Evolutionary conservation across 2,888 invertebrate species (phyloP).

Genomic region (Caprella mutica): DNA sequence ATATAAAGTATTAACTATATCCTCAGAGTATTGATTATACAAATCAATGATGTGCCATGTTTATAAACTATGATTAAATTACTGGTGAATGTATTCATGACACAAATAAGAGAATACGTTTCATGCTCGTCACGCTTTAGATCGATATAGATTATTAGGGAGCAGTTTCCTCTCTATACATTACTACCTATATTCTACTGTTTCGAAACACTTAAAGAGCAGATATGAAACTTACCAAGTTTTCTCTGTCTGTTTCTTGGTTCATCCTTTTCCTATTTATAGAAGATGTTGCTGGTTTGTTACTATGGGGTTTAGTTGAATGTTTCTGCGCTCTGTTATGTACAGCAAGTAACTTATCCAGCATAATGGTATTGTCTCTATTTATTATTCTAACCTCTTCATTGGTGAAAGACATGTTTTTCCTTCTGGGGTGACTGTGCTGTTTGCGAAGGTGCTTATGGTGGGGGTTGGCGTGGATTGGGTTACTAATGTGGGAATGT

Average conservation of each 20-base stretch:
- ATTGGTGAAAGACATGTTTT: conserved; percentile 44
- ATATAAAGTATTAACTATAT: neutral
- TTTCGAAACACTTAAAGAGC: neutral
- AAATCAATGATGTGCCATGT: neutral
- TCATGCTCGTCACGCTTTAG: too few relatives aligned
- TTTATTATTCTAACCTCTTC: conserved; percentile 43
- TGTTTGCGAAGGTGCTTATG: conserved; percentile 25
- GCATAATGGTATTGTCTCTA: conserved; percentile 42
- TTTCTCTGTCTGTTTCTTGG: conserved; percentile 30
- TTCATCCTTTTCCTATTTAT: conserved; percentile 25
- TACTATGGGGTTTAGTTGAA: conserved; percentile 8
- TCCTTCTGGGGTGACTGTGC: conserved; percentile 29
- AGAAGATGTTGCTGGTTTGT: conserved; percentile 27
- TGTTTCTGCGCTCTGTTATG: conserved; percentile 13
- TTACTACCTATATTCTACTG: too few relatives aligned
- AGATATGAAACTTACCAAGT: conserved; percentile 22
- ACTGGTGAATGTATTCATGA: too few relatives aligned
- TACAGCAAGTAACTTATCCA: conserved; percentile 41
- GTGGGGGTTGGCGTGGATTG: conserved; percentile 30
- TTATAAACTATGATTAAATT: too few relatives aligned
- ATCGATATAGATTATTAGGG: too few relatives aligned
- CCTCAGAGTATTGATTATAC: neutral
- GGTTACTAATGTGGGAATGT: conserved; percentile 16
- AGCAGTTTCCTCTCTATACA: too few relatives aligned
- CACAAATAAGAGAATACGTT: too few relatives aligned